Evolutionary conservation across 2,797 vertebrate species (phyloP).

Genomic region (Spinus olivaceus): DNA sequence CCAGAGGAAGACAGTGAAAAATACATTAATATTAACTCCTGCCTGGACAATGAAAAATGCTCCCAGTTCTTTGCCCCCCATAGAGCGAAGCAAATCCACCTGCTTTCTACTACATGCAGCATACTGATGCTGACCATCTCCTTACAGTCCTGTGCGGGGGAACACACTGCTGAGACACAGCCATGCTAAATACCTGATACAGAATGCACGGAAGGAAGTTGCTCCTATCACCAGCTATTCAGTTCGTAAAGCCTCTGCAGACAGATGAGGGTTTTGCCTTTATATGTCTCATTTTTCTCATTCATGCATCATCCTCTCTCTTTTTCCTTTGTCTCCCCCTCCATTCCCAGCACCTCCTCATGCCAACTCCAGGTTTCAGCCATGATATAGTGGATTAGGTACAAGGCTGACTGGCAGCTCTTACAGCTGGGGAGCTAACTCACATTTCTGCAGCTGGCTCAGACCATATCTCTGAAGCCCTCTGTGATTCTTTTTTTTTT

Average conservation of each 20-base stretch:
- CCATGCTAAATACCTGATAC: background rate
- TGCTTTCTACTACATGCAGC: background rate
- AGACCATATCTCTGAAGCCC: background rate
- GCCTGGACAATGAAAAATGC: background rate
- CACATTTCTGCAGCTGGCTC: background rate
- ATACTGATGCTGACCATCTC: background rate
- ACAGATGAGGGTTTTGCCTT: background rate
- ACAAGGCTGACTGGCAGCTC: background rate
- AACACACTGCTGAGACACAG: background rate
- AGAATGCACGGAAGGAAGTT: background rate
- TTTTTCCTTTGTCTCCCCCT: background rate
- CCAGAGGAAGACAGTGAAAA: background rate
- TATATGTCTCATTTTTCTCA: background rate
- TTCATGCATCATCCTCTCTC: fast-evolving
- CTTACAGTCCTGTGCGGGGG: background rate
- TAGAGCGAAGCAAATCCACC: background rate
- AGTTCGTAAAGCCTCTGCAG: background rate
- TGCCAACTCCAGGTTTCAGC: background rate
- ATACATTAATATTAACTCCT: background rate
- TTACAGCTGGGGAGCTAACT: background rate
- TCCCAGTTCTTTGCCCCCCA: background rate
- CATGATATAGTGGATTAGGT: background rate
- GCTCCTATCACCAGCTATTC: background rate
- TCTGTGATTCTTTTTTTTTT: background rate
- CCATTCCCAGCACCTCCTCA: background rate